Evolutionary conservation across 2,797 vertebrate species (phyloP).

Genomic region (Clarias laeviceps): DNA sequence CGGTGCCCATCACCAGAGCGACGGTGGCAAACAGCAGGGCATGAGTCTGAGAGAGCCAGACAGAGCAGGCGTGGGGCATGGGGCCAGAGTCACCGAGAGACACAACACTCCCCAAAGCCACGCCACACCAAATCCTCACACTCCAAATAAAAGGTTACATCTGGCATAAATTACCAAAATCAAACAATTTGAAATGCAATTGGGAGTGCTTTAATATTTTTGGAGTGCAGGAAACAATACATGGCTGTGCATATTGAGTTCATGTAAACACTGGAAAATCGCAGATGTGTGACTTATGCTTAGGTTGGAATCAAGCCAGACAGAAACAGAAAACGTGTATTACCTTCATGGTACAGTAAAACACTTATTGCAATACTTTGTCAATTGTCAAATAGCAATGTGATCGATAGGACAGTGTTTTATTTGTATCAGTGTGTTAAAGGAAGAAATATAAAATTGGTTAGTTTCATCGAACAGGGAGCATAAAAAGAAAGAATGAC

Average conservation of each 20-base stretch:
- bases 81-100: constrained; percentile 55
- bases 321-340: background rate
- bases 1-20: constrained; percentile 58
- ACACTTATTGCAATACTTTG: background rate
- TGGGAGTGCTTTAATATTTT: constrained; percentile 46
- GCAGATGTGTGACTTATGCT: constrained; percentile 44
- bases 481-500: background rate
- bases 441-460: background rate
- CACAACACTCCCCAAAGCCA: constrained; percentile 43
- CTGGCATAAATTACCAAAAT: constrained; percentile 52
- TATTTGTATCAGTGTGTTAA: background rate
- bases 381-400: background rate
- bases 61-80: constrained; percentile 53
- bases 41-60: constrained; percentile 52
- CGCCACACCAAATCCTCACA: constrained; percentile 44
- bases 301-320: constrained; percentile 39
- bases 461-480: background rate
- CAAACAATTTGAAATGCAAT: constrained; percentile 40
- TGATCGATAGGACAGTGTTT: background rate
- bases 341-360: background rate
- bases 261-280: constrained; percentile 34
- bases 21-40: constrained; percentile 59
- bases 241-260: constrained; percentile 31
- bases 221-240: constrained; percentile 43
- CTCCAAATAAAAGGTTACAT: constrained; percentile 51